phyloP scores from a whole-genome alignment of 2,797 vertebrate species.

The Gallinago nigripennis region DNA sequence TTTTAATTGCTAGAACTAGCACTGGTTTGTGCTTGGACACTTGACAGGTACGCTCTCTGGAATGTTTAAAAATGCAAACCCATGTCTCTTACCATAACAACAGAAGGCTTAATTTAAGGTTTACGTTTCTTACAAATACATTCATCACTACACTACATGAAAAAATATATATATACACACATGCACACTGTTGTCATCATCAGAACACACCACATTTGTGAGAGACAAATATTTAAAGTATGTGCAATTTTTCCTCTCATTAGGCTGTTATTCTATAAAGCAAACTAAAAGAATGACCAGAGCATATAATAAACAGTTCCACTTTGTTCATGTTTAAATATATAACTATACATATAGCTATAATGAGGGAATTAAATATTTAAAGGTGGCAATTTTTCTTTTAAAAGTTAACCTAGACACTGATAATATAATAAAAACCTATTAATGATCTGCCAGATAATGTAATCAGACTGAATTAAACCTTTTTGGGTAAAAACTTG shows the following conservation, averaged over 20 bases:
- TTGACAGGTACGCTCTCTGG: background rate
- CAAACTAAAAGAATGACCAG: background rate
- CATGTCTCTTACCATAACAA: background rate
- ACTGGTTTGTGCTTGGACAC: background rate
- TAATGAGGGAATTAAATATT: background rate
- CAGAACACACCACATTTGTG: fast-evolving
- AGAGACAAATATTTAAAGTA: background rate
- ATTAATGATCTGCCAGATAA: too few relatives aligned
- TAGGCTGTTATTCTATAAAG: background rate
- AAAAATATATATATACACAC: background rate
- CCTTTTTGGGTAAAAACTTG: too few relatives aligned
- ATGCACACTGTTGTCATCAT: fast-evolving
- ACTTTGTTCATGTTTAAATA: fast-evolving
- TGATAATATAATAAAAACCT: background rate
- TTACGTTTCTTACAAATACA: background rate
- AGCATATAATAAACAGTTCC: fast-evolving
- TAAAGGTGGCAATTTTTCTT: background rate
- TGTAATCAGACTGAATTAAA: too few relatives aligned
- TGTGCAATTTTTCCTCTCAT: background rate
- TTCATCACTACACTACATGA: fast-evolving
- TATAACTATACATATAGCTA: fast-evolving
- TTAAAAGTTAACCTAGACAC: background rate
- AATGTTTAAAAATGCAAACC: background rate
- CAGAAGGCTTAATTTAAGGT: background rate
- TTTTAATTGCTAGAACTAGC: background rate